phyloP scores from a whole-genome alignment of 1,140 invertebrate genomes.

The Hetaerina americana region DNA sequence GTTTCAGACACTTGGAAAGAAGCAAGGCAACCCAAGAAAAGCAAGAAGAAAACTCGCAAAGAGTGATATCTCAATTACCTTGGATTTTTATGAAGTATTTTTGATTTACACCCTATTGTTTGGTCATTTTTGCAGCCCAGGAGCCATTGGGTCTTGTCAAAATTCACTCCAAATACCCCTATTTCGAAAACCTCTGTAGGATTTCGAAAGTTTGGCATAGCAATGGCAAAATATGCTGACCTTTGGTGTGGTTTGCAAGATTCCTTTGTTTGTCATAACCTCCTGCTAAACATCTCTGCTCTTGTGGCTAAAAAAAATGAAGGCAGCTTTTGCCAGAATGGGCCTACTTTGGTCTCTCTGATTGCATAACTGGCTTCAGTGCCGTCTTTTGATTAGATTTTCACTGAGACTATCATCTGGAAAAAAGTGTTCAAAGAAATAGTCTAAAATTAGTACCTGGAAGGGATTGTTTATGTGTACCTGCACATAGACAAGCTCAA shows the following conservation, averaged over 20 bases:
- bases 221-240: background rate
- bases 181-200: too few species aligned
- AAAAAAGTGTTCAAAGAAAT: slow-evolving; percentile 1
- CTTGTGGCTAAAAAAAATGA: background rate
- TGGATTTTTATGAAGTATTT: background rate
- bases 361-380: background rate
- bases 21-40: slow-evolving; percentile 46
- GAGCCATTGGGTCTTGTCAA: background rate
- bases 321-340: background rate
- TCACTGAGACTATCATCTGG: background rate
- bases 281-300: background rate
- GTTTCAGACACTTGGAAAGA: slow-evolving; percentile 49
- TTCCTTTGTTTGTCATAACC: background rate
- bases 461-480: background rate
- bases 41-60: slow-evolving; percentile 52
- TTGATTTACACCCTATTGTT: background rate
- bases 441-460: background rate
- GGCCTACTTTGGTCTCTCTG: background rate
- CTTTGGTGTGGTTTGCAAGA: background rate
- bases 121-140: background rate
- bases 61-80: slow-evolving; percentile 32
- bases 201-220: background rate
- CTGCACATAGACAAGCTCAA: background rate
- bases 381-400: background rate
- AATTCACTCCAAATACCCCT: background rate